Evolutionary conservation across 2,797 vertebrate genomes (phyloP), one percentile per base, ranked within the genome.

Genomic region (Oreochromis grahami): DNA sequence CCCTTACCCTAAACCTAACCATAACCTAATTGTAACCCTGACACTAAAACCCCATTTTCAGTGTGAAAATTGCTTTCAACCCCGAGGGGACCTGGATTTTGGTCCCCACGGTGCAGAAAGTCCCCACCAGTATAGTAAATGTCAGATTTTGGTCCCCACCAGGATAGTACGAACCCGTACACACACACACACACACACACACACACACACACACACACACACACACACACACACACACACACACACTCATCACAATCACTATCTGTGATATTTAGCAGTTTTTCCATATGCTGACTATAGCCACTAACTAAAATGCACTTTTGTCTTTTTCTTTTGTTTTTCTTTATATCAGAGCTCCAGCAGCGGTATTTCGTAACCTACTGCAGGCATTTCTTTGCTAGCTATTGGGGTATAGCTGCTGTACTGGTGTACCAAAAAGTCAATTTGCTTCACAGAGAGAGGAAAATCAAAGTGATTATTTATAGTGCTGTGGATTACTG

Each of bases 401-500:
- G 3, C 24, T 38, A 56, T 34, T 52, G 8, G 5, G 2, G 15
- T 7, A 51, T 21, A 79, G 36, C 68, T 10, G 41, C 55, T 77
- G 17, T 48, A 77, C 15, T 68, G 34, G 8, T 24, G 76, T 55
- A 86, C 29, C 58, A 78, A 84, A 94, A 89, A 84, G 80, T 89
- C 52, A 14, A 53, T 87, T 90, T 88, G 86, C 92, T 87, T 82
- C 80, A 79, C 77, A 78, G 65, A 72, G 21, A 19, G 24, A 85
- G 24, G 45, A n/a, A 88, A 91, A 90, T 93, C 79, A 92, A 94
- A 90, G 86, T 82, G 88, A 94, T 94, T 96, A 96, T 96, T 96
- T 95, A 93, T 96, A 95, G 93, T 68, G 68, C 87, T 79, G 86
- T 89, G 90, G 95, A 95, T 95, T 95, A 95, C 85, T 85, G 89